A percentile compares a stretch with the other conserved stretches of the same genome.
Conservation (phyloP, 2,113 vertebrate genomes). For the Microcebus ravelobensis region DNA sequence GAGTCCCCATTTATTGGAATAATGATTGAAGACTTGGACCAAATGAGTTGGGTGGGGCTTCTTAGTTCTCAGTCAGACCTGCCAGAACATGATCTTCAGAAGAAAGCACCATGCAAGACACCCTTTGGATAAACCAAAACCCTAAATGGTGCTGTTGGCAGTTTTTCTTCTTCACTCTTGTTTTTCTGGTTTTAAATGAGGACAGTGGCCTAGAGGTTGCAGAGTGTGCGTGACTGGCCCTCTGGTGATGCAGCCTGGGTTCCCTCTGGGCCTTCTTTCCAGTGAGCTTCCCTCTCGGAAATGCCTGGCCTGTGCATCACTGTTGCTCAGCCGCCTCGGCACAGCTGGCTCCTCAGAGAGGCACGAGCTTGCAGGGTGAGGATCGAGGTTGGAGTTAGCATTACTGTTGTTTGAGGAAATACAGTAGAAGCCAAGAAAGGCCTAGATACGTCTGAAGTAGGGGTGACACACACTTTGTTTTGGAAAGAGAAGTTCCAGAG, state of each 20-base stretch:
- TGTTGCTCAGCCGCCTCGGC: background rate
- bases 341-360: background rate
- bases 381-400: background rate
- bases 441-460: background rate
- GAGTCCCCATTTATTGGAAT: background rate
- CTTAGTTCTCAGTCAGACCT: background rate
- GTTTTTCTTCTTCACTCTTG: conserved; percentile 1
- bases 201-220: background rate
- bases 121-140: background rate
- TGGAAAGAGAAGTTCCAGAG: conserved; percentile 48
- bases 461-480: background rate
- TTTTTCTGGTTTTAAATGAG: conserved; percentile 51
- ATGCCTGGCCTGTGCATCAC: background rate
- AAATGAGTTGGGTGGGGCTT: background rate
- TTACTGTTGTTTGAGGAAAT: background rate
- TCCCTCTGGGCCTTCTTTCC: background rate
- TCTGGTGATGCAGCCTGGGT: background rate
- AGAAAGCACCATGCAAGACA: background rate
- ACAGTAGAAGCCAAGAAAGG: background rate
- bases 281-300: conserved; percentile 1
- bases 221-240: background rate
- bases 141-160: background rate
- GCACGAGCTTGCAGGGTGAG: background rate
- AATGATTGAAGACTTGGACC: background rate
- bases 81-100: background rate